Evolutionary conservation across 2,797 vertebrate species (phyloP).

Genomic region (Brachymystax lenok): DNA sequence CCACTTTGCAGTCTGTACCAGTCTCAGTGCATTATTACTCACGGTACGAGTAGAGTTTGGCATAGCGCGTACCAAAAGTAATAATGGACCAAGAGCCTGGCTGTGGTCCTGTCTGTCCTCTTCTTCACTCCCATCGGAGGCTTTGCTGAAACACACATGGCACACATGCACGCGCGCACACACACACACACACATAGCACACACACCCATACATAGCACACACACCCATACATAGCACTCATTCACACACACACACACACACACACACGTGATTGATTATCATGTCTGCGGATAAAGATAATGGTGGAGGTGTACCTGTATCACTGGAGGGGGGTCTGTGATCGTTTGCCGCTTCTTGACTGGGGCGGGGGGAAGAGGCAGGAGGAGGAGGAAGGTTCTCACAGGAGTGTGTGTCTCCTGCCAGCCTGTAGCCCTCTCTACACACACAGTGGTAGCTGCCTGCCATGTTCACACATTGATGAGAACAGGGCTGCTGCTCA

Average conservation of each 20-base stretch:
- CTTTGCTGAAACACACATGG: conserved; percentile 7
- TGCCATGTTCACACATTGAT: conserved; percentile 80
- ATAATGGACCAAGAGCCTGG: conserved; percentile 92
- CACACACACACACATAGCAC: background rate
- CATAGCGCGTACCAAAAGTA: conserved; percentile 99
- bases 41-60: conserved; percentile 99
- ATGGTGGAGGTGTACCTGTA: conserved; percentile 58
- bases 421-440: conserved; percentile 73
- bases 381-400: conserved; percentile 45
- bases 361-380: conserved; percentile 29
- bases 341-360: conserved; percentile 48
- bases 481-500: conserved; percentile 70
- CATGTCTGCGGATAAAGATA: background rate
- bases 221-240: background rate
- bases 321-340: conserved; percentile 31
- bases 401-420: conserved; percentile 69
- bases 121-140: background rate
- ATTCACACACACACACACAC: background rate
- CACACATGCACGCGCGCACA: background rate
- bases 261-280: background rate
- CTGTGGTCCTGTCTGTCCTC: conserved; percentile 42
- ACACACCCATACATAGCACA: conserved; percentile 3
- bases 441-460: conserved; percentile 86
- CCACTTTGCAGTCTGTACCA: conserved; percentile 69
- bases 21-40: conserved; percentile 99